Percentiles rank a stretch among this genome's conserved stretches.
Conservation (phyloP, 2,797 vertebrate species). For the Luscinia luscinia region DNA sequence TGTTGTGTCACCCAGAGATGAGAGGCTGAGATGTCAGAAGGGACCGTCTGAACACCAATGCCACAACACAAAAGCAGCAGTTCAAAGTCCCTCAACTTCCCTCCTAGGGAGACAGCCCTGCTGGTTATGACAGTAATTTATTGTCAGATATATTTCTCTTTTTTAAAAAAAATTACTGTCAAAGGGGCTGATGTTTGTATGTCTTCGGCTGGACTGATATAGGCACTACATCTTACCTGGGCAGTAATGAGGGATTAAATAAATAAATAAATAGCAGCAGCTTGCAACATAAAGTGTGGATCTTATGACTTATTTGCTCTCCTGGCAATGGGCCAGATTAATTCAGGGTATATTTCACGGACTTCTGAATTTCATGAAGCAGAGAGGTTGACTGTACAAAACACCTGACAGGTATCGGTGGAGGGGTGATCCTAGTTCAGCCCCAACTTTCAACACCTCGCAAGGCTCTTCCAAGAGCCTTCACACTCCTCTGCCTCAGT, state of each 20-base stretch:
- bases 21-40: constrained; percentile 53
- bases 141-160: background rate
- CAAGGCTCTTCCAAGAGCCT: background rate
- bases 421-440: constrained; percentile 20
- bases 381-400: constrained; percentile 22
- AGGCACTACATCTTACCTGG: background rate
- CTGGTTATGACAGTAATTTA: constrained; percentile 64
- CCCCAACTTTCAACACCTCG: background rate
- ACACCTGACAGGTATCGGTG: constrained; percentile 17
- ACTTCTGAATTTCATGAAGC: constrained; percentile 50
- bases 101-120: constrained; percentile 30
- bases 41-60: constrained; percentile 34
- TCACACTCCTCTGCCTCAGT: background rate
- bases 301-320: constrained; percentile 3
- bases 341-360: constrained; percentile 50
- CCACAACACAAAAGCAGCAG: background rate
- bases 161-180: background rate
- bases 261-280: too few species aligned
- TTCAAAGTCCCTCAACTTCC: constrained; percentile 69
- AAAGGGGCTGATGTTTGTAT: background rate
- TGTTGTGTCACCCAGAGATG: constrained; percentile 39
- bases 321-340: background rate
- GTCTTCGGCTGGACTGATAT: background rate
- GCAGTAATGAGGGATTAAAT: background rate
- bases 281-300: background rate